Conservation (phyloP, 2,797 vertebrate genomes). For the Florisuga fusca region DNA sequence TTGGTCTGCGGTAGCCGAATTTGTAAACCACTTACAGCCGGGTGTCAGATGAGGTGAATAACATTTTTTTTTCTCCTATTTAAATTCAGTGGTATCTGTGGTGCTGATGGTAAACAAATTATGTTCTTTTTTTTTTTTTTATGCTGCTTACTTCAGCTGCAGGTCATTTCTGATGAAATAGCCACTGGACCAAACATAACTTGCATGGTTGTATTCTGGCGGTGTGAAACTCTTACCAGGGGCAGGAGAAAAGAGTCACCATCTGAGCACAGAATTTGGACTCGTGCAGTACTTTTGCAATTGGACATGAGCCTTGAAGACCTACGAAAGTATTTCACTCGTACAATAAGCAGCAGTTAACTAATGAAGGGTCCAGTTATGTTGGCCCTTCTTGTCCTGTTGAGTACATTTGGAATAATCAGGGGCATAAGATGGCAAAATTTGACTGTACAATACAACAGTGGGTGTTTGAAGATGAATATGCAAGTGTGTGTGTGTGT, state of each 20-base stretch:
- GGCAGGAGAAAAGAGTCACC: background rate
- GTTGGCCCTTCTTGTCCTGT: background rate
- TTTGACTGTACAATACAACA: background rate
- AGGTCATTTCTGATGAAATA: background rate
- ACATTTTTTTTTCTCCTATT: background rate
- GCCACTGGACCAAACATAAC: background rate
- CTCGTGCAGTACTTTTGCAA: background rate
- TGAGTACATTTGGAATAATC: background rate
- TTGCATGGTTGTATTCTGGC: background rate
- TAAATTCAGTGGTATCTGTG: slow-evolving; percentile 50
- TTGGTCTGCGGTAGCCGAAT: background rate
- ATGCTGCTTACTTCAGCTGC: background rate
- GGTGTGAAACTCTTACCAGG: background rate
- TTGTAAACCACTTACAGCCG: background rate
- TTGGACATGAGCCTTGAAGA: background rate
- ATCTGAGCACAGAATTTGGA: background rate
- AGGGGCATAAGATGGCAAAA: background rate
- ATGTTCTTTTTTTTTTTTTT: background rate
- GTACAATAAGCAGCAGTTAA: background rate
- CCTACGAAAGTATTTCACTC: background rate
- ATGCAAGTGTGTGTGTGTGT: fast-evolving
- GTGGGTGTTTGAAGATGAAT: background rate
- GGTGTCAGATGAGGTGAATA: background rate
- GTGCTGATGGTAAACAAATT: slow-evolving; percentile 35
- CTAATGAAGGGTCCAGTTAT: background rate